Evolutionary conservation across 2,888 invertebrate genomes (phyloP).

Genomic region (Apamea monoglypha): DNA sequence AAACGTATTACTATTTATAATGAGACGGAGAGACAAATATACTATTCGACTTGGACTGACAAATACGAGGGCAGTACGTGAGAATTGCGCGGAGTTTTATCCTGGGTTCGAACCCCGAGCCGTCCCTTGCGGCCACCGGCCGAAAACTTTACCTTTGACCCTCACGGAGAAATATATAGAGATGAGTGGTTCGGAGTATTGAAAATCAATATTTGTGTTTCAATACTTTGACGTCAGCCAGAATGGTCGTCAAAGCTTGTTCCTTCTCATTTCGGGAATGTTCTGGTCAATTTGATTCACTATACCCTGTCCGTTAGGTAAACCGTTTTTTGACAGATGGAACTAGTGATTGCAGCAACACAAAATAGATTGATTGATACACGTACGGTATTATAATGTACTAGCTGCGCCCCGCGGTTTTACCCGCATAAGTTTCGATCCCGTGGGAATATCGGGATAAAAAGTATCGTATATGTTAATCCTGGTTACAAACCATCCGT

Average conservation of each 20-base stretch:
- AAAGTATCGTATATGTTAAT: too few species aligned
- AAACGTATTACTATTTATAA: slow-evolving; percentile 63
- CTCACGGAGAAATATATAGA: slow-evolving; percentile 76
- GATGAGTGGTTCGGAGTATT: slow-evolving; percentile 58
- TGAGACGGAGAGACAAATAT: slow-evolving; percentile 59
- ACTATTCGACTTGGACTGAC: slow-evolving; percentile 72
- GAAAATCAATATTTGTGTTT: slow-evolving; percentile 12
- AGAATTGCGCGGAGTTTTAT: slow-evolving; percentile 90
- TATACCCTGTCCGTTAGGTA: too few species aligned
- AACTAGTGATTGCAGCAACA: too few species aligned
- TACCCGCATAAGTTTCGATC: too few species aligned
- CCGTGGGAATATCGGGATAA: too few species aligned
- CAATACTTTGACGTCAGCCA: not conserved
- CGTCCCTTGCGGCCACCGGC: slow-evolving; percentile 83
- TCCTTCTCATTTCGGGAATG: not conserved
- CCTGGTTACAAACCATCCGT: too few species aligned
- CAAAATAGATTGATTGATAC: too few species aligned
- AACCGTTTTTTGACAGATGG: too few species aligned
- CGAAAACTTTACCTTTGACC: slow-evolving; percentile 89
- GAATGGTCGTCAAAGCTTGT: not conserved
- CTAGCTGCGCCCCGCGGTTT: too few species aligned
- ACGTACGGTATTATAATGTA: too few species aligned
- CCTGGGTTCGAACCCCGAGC: slow-evolving; percentile 81
- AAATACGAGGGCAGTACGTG: slow-evolving; percentile 86
- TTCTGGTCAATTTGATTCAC: too few species aligned